Percentiles rank a stretch among this genome's conserved stretches.
These are phyloP conservation scores for Cephus sareptanus DNA, from an alignment of 2,888 invertebrate species.

Conservation along the genomic window DNA sequence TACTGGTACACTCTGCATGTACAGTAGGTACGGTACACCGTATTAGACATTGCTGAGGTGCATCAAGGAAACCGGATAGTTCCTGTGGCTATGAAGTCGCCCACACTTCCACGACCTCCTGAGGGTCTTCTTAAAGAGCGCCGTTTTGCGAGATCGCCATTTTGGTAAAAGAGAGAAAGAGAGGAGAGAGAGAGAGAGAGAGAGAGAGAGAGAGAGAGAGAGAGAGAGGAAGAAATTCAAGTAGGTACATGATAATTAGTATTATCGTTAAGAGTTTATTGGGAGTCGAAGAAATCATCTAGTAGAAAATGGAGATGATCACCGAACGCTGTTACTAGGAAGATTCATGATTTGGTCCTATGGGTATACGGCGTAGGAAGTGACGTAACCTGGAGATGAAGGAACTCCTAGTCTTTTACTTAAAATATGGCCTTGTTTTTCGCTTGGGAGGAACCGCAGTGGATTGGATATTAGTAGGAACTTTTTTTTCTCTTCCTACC, in stretches of 20 bases:
- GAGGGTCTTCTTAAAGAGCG: too few species aligned
- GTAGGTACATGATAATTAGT: neutral
- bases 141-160: too few species aligned
- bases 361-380: neutral
- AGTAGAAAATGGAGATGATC: neutral
- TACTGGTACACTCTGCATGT: too few species aligned
- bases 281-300: neutral
- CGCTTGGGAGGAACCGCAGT: neutral
- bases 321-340: neutral
- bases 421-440: conserved; percentile 24
- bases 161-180: too few species aligned
- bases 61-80: conserved; percentile 44
- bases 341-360: neutral
- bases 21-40: too few species aligned
- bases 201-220: too few species aligned
- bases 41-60: too few species aligned
- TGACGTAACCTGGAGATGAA: neutral
- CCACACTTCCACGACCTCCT: conserved; percentile 23
- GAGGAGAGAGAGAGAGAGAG: too few species aligned
- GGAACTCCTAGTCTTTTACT: neutral
- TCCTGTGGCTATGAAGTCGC: conserved; percentile 31
- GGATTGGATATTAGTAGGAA: conserved; percentile 1
- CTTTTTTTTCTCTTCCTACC: neutral
- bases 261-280: neutral
- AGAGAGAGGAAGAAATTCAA: too few species aligned